Evolutionary conservation across 2,797 vertebrate genomes (phyloP), one percentile per base, ranked within the genome.

Genomic region (Heteromormyrus szaboi): DNA sequence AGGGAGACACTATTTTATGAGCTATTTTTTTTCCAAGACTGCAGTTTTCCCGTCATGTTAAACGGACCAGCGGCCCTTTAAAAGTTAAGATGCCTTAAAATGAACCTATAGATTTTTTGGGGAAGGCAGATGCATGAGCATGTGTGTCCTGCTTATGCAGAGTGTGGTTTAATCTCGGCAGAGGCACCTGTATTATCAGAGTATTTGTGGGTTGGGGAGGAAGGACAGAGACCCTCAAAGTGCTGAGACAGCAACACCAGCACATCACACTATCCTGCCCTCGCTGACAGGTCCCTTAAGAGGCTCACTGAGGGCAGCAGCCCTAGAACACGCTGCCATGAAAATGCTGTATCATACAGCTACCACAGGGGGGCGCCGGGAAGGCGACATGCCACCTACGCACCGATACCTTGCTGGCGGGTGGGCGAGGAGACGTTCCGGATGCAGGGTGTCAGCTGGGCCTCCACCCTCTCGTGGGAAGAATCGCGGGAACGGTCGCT

Each of bases 381-480:
- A 22, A 29, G 41, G 9, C 3, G 9, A 22, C 7, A 25, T 19
- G 41, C n/a, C 37, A 1, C 11, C 37, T 29, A 87, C 92, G 95
- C 91, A 96, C 96, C 95, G 0, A 96, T 92, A 59, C 96, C 96
- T 90, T 97, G 96, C 90, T 99, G 98, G n/a, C 98, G 95, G 19
- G 98, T 99, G 85, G 98, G 98, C 46, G 99, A 99, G 5, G 97
- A 98, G 81, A 99, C 96, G 81, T 99, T 99, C 93, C 98, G 95
- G 94, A 99, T 99, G 95, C 99, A 99, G 0, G 99, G 99, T 59
- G 98, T 99, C 90, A 99, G 96, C 90, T 98, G 98, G 87, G 97
- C 96, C 91, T 99, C 98, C 22, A 94, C 95, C 92, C 98, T 95
- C 93, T 99, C 99, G 0, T 99, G 98, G 89, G 98, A 99, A 0